Base-by-base conservation (phyloP, 2,888 invertebrate species). In the Drosophila paramelanica region DNA sequence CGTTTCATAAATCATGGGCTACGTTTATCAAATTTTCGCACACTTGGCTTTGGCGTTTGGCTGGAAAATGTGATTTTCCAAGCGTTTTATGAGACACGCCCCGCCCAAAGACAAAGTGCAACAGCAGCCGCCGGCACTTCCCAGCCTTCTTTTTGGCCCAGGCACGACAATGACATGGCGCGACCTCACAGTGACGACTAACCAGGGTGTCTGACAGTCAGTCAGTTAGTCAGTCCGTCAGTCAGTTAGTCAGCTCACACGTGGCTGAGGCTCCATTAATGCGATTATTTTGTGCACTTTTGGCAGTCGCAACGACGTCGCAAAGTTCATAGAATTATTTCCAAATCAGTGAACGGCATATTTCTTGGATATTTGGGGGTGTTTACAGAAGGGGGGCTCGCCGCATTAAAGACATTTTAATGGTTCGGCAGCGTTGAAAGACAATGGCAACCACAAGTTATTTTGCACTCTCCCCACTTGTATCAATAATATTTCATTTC, bases 301-400 rank as follows among this genome's bases (percentile, higher is more conserved):
- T 88, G 83, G 85, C 88, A 80, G 53, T 47, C 42, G 57, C 66
- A 53, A 82, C 84, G 84, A 82, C 90, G 56, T 47, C 42, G 57
- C 66, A 53, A 82, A 86, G 84, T 83, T 90, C 83, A 91, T 83
- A 75, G 83, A 79, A 91, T 91, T 91, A 91, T 70, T 91, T 91
- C 89, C 91, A 78, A 84, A 45, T 79, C 91, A 91, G 49, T 90
- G 90, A 84, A 69, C 79, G 81, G 76, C 84, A 87, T 86, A 88
- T 79, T 86, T 66, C 80, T 55, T 7, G 10, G 8, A 11, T 10
- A 11, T 11, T 11, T 17, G 7, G 36, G 25, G n/a, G 31, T 7
- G 41, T 10, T 25, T 2, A 17, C 17, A 17, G 17, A 23, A 4
- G 23, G 10, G 36, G 20, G 51, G 50, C 55, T 36, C 43, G 49